A percentile compares a stretch with the other conserved stretches of the same genome.
Evolutionary conservation across 2,888 invertebrate species (phyloP).

Genomic region (Calliopum simillimum): DNA sequence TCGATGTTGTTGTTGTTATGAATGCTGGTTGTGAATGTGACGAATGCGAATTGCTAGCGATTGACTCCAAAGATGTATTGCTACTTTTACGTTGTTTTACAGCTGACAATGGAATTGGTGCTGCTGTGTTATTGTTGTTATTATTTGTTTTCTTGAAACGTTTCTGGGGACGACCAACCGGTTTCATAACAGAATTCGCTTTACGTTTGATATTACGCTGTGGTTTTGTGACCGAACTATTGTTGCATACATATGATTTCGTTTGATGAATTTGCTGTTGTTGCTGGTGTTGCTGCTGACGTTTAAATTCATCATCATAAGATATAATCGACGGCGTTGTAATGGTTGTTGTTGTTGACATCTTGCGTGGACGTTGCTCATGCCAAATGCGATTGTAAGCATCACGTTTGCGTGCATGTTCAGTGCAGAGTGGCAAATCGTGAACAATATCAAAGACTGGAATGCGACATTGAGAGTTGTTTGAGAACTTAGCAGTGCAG

Average conservation of each 20-base stretch:
- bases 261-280: constrained; percentile 30
- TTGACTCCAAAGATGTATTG: constrained; percentile 64
- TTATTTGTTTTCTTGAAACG: constrained; percentile 69
- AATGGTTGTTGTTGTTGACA: constrained; percentile 52
- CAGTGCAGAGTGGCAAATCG: constrained; percentile 86
- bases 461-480: constrained; percentile 81
- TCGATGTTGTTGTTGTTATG: constrained; percentile 38
- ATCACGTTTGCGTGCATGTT: constrained; percentile 87
- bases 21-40: constrained; percentile 50
- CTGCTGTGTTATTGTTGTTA: constrained; percentile 11
- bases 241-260: constrained; percentile 30
- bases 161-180: constrained; percentile 69
- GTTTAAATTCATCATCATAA: constrained; percentile 27
- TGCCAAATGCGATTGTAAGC: constrained; percentile 78
- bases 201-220: constrained; percentile 55
- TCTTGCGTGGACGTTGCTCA: constrained; percentile 79
- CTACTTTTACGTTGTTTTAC: constrained; percentile 62
- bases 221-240: constrained; percentile 23
- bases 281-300: constrained; percentile 26
- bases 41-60: constrained; percentile 64
- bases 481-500: constrained; percentile 83
- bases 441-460: constrained; percentile 83
- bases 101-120: constrained; percentile 49
- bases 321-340: neutral
- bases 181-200: constrained; percentile 46